phyloP scores from a whole-genome alignment of 2,113 vertebrate genomes.

The Trichomycterus rosablanca region DNA sequence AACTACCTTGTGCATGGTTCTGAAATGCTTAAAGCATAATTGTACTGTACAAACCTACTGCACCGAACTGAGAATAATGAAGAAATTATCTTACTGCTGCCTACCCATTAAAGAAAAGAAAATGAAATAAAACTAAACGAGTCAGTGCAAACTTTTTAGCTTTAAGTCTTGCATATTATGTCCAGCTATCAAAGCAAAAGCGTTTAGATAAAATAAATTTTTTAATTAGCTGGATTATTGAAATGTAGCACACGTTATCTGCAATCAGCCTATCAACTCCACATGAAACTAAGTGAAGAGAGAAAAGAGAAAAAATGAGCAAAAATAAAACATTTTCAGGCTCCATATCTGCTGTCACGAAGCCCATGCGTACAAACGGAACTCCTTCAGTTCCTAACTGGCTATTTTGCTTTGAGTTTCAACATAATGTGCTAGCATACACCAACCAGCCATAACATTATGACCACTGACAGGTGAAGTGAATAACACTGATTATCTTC shows the following conservation, averaged over 20 bases:
- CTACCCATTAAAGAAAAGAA: slow-evolving; percentile 44
- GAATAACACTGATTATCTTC: too few species aligned
- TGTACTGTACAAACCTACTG: slow-evolving; percentile 59
- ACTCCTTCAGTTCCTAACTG: neutral
- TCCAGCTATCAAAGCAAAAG: slow-evolving; percentile 61
- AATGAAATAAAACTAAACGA: slow-evolving; percentile 64
- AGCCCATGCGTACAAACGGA: slow-evolving; percentile 5
- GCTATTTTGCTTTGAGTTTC: neutral
- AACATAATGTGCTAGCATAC: neutral
- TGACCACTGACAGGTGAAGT: too few species aligned
- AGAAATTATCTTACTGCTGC: slow-evolving; percentile 57
- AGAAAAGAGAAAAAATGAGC: slow-evolving; percentile 20
- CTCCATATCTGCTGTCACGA: neutral
- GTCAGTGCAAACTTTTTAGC: slow-evolving; percentile 58
- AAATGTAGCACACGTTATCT: slow-evolving; percentile 73
- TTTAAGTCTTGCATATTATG: slow-evolving; percentile 66
- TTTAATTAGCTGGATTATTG: slow-evolving; percentile 72
- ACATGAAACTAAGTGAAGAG: slow-evolving; percentile 49
- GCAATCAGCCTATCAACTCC: slow-evolving; percentile 67
- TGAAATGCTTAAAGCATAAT: slow-evolving; percentile 57
- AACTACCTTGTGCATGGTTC: slow-evolving; percentile 48
- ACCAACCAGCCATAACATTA: too few species aligned
- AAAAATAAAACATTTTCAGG: slow-evolving; percentile 35
- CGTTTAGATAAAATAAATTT: slow-evolving; percentile 68
- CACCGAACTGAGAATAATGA: slow-evolving; percentile 56